A percentile compares a stretch with the other conserved stretches of the same genome.
These are phyloP conservation scores for Hanleya hanleyi DNA, from an alignment of 2,888 invertebrate species.

Conservation along the genomic window DNA sequence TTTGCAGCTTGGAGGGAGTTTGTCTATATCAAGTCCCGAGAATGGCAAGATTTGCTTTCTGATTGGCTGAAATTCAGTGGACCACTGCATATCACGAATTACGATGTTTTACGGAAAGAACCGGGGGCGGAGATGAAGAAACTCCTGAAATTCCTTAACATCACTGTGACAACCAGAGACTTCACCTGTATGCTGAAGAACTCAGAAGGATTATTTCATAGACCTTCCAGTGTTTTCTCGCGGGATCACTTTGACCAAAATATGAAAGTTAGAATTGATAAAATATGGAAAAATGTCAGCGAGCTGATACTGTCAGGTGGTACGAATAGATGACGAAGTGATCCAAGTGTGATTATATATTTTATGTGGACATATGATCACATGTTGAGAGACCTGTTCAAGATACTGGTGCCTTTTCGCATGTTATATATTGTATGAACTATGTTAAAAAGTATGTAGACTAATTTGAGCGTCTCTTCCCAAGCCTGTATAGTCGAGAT, in stretches of 20 bases:
- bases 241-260: not conserved
- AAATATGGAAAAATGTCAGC: not conserved
- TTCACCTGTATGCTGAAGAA: conserved; percentile 37
- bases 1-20: conserved; percentile 41
- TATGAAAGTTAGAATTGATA: not conserved
- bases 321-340: not conserved
- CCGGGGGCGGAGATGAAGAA: conserved; percentile 20
- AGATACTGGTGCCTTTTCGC: too few species aligned
- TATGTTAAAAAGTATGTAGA: too few species aligned
- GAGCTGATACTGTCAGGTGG: not conserved
- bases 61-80: conserved; percentile 45
- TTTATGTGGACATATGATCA: too few species aligned
- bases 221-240: not conserved
- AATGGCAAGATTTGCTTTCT: conserved; percentile 36
- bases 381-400: too few species aligned
- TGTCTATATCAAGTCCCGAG: conserved; percentile 13
- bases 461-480: too few species aligned
- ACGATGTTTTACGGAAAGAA: conserved; percentile 27
- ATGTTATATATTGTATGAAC: too few species aligned
- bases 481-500: too few species aligned
- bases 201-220: conserved; percentile 19
- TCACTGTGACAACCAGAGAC: conserved; percentile 20
- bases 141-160: conserved; percentile 33
- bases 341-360: too few species aligned
- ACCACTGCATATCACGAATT: conserved; percentile 33